phyloP scores from a whole-genome alignment of 2,797 vertebrate genomes.

The Cuculus canorus region DNA sequence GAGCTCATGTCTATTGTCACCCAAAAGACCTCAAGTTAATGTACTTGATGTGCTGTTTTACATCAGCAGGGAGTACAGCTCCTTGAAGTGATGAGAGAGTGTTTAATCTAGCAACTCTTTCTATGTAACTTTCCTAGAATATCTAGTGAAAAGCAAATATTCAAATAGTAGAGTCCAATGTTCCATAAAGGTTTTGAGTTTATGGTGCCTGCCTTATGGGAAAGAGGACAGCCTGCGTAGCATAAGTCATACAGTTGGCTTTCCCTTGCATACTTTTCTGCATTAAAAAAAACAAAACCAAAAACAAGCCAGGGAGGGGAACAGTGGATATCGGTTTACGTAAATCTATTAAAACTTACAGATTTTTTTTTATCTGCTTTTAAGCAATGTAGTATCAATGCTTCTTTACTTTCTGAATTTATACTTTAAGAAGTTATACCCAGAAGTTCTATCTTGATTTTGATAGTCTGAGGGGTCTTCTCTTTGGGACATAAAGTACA shows the following conservation, averaged over 20 bases:
- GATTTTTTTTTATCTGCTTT: background rate
- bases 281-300: too few species aligned
- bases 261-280: background rate
- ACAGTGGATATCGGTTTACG: rapidly evolving
- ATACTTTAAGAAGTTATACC: background rate
- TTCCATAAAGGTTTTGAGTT: background rate
- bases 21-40: background rate
- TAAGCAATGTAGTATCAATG: background rate
- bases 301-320: rapidly evolving
- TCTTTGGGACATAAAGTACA: background rate
- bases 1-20: background rate
- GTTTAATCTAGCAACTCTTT: background rate
- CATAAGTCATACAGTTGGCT: background rate
- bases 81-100: background rate
- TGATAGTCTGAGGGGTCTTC: background rate
- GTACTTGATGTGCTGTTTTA: background rate
- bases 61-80: background rate
- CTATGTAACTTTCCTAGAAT: background rate
- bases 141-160: background rate
- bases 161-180: background rate
- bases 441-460: background rate
- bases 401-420: background rate
- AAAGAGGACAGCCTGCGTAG: background rate
- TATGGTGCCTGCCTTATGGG: background rate
- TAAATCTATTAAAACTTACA: background rate